Percentiles rank a stretch among this genome's conserved stretches.
These are phyloP conservation scores for Drosophila sp. DNA, from an alignment of 1,140 invertebrate genomes.

Conservation along the genomic window DNA sequence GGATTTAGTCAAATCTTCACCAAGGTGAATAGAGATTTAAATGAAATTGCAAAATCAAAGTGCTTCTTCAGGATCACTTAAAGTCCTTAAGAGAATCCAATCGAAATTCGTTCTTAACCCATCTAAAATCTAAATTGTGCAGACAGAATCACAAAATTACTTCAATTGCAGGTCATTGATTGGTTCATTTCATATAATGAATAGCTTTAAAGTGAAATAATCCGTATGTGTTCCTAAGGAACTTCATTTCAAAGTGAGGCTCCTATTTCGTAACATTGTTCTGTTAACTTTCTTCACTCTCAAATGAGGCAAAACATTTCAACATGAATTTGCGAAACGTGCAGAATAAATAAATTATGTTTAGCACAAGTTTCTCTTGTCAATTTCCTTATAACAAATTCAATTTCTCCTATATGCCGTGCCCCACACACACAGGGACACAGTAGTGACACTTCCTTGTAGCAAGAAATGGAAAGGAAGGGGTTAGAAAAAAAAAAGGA, in stretches of 20 bases:
- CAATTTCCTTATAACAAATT: constrained; percentile 50
- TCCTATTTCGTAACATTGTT: too few relatives aligned
- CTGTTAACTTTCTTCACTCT: constrained; percentile 3
- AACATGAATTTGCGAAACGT: constrained; percentile 17
- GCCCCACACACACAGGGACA: constrained; percentile 8
- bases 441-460: constrained; percentile 28
- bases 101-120: too few relatives aligned
- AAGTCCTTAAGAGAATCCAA: too few relatives aligned
- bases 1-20: not conserved
- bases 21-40: not conserved
- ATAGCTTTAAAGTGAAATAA: not conserved
- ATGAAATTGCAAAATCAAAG: not conserved
- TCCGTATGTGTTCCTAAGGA: not conserved
- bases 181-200: not conserved
- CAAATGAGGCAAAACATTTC: constrained; percentile 6
- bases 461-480: not conserved
- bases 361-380: constrained; percentile 50
- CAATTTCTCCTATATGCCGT: constrained; percentile 43
- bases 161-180: too few relatives aligned
- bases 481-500: constrained; percentile 31
- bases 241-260: not conserved
- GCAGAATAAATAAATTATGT: constrained; percentile 29
- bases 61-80: too few relatives aligned
- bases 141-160: too few relatives aligned
- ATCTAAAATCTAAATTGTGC: too few relatives aligned